These are phyloP conservation scores for Pherbina coryleti DNA, from an alignment of 2,888 invertebrate species.

Conservation along the genomic window DNA sequence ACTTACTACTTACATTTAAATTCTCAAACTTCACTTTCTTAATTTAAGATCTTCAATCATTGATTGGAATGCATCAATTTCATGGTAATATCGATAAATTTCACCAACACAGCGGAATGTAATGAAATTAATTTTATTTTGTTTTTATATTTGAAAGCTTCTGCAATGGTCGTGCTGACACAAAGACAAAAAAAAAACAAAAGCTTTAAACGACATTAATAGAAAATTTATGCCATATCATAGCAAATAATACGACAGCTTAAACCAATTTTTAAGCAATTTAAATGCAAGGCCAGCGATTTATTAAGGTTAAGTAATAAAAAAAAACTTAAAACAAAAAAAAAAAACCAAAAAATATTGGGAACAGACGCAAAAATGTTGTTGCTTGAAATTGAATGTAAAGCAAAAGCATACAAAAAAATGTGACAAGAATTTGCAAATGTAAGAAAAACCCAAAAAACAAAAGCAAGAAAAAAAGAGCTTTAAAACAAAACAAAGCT, in stretches of 20 bases:
- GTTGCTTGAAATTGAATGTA: neutral
- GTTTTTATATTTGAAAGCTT: no score
- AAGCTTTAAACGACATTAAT: no score
- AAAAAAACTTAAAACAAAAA: neutral
- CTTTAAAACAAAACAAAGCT: neutral
- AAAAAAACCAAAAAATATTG: neutral
- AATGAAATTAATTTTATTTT: neutral
- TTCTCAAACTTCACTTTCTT: no score
- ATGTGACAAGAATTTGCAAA: slow-evolving; percentile 67
- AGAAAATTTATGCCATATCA: no score
- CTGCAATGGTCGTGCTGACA: no score
- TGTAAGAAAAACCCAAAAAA: slow-evolving; percentile 50
- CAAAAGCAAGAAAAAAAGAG: slow-evolving; percentile 15
- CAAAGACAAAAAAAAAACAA: no score
- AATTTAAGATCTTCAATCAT: no score
- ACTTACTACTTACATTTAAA: no score
- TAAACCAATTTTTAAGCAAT: slow-evolving; percentile 41
- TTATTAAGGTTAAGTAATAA: slow-evolving; percentile 41
- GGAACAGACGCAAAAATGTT: slow-evolving; percentile 29
- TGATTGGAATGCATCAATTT: no score
- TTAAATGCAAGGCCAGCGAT: slow-evolving; percentile 59
- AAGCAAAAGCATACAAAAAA: slow-evolving; percentile 51
- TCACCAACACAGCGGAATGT: no score
- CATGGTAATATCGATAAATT: no score
- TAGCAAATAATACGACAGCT: neutral